Conservation (phyloP, 2,888 invertebrate genomes). For the Caenorhabditis becei region DNA sequence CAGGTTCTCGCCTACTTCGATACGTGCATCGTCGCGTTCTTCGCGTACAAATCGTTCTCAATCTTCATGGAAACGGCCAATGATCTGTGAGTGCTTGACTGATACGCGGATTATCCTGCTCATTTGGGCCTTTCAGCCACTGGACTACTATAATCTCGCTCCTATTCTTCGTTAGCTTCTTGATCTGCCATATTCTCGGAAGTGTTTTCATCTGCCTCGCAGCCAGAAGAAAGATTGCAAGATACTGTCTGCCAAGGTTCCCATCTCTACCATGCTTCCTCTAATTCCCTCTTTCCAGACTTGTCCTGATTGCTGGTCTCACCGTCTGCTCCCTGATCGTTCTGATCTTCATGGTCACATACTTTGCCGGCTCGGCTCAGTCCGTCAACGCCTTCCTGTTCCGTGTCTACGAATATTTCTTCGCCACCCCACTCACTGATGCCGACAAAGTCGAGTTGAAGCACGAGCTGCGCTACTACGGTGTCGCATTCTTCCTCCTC, state of each 20-base stretch:
- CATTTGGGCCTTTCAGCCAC: conserved; percentile 54
- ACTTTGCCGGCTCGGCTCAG: conserved; percentile 68
- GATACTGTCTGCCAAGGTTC: conserved; percentile 67
- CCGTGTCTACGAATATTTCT: conserved; percentile 66
- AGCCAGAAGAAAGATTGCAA: conserved; percentile 62
- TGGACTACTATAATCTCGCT: conserved; percentile 60
- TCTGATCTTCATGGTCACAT: conserved; percentile 66
- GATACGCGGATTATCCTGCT: not conserved
- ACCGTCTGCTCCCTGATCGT: conserved; percentile 64
- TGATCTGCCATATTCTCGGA: conserved; percentile 65
- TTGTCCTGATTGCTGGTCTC: conserved; percentile 67
- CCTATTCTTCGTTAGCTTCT: conserved; percentile 65
- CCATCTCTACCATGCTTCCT: not conserved
- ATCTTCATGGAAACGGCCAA: conserved; percentile 53
- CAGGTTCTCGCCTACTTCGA: conserved; percentile 70
- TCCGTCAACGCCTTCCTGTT: conserved; percentile 69
- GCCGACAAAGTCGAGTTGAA: conserved; percentile 60
- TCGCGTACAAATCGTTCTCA: conserved; percentile 63
- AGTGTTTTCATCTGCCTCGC: conserved; percentile 68
- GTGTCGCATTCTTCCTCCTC: conserved; percentile 56
- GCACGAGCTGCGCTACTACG: conserved; percentile 64
- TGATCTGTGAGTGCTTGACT: conserved; percentile 56
- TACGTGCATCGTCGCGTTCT: conserved; percentile 63
- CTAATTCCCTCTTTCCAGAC: conserved; percentile 29
- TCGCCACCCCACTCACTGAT: conserved; percentile 52